Conservation (phyloP, 2,113 vertebrate genomes). For the Paradoxurus hermaphroditus region DNA sequence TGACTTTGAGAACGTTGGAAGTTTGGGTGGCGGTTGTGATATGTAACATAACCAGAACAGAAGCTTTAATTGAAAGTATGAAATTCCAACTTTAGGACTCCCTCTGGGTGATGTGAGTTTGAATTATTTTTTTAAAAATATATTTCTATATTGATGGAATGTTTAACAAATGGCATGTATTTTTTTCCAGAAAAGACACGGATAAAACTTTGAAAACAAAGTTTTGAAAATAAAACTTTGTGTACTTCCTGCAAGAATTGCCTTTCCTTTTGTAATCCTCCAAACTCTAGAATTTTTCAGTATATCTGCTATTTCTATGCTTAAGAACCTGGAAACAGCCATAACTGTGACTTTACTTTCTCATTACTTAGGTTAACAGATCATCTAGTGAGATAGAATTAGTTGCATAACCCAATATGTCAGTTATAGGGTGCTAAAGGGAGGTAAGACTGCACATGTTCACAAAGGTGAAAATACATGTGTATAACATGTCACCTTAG, state of each 20-base stretch:
- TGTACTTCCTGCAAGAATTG: not conserved
- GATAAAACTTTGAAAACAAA: not conserved
- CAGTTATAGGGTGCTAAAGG: not conserved
- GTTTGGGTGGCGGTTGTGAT: not conserved
- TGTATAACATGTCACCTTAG: not conserved
- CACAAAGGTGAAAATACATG: not conserved
- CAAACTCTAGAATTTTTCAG: not conserved
- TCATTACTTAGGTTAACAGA: not conserved
- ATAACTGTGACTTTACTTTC: not conserved
- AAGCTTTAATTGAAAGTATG: slow-evolving; percentile 36
- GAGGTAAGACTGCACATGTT: not conserved
- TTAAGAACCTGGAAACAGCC: not conserved
- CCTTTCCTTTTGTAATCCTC: not conserved
- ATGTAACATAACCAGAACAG: slow-evolving; percentile 9
- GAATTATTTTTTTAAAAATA: not conserved
- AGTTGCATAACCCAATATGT: not conserved
- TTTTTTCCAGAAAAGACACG: not conserved
- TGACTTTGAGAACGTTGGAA: slow-evolving; percentile 14
- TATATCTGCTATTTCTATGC: not conserved
- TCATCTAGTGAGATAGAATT: not conserved
- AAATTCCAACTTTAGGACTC: not conserved
- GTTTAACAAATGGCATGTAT: not conserved
- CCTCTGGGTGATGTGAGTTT: not conserved
- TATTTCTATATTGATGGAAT: not conserved
- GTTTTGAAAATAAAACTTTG: not conserved